Base-by-base conservation (phyloP, 2,113 vertebrate species). In the Dermatemys mawii region DNA sequence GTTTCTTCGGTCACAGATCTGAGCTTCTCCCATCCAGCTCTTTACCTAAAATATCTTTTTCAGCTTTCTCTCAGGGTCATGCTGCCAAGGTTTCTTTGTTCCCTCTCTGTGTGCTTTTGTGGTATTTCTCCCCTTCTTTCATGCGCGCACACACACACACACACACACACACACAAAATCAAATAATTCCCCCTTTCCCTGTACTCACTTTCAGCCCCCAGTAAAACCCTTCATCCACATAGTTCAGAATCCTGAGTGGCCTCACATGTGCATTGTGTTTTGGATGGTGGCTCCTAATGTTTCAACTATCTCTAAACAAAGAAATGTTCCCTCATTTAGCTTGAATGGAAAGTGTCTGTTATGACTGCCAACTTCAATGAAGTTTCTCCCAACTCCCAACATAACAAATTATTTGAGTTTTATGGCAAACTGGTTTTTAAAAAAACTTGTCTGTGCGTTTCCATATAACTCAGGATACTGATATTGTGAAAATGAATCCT, bases 201-300 rank as follows among this genome's bases (percentile, higher is more conserved):
- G 12, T 55, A 85, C 50, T 19, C 8, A 67, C 35, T 67, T 24
- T 75, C 80, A 70, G 14, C 24, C 54, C 3, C 44, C 67, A 38
- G 5, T 86, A 55, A 60, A 60, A 29, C 27, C 8, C 55, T 26
- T 41, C 91, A 90, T 57, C 82, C 6, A 53, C 2, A 22, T 29
- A 83, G 6, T 14, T 12, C 32, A 76, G 63, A 60, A 60, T 60
- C 27, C 12, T 29, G 12, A 60, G 27, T 60, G 27, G 27, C 11
- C 55, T 60, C 10, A 2, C 55, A 60, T 60, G 26, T 27, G 26
- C 10, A 29, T 27, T 57, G 55, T 57, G 10, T 93, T 85, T 78
- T 53, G 89, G 75, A 46, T 63, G 78, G 82, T 60, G 91, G 88
- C 27, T 73, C 46, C 26, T 91, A 86, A 49, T 22, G 53, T 60